A percentile compares a stretch with the other conserved stretches of the same genome.
Evolutionary conservation across 2,888 invertebrate genomes (phyloP).

Genomic region (Drosophila prolongata): DNA sequence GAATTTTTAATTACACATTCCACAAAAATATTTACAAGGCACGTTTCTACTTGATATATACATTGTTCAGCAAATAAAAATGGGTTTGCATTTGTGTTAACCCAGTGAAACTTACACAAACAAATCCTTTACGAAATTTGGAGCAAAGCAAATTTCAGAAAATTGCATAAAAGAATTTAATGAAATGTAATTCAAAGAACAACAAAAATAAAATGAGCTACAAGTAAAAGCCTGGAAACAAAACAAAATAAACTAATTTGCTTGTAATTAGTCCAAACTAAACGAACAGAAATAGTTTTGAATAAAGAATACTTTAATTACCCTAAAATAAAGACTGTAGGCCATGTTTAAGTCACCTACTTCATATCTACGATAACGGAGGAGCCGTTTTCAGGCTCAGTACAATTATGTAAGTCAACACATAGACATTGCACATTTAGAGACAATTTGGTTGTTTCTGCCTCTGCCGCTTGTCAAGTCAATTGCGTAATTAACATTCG

Average conservation of each 20-base stretch:
- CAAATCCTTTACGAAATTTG: conserved; percentile 6
- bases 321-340: conserved; percentile 15
- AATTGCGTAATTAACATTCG: conserved; percentile 75
- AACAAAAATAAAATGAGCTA: conserved; percentile 55
- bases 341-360: background rate
- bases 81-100: background rate
- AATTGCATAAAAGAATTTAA: conserved; percentile 44
- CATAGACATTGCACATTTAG: conserved; percentile 13
- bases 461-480: conserved; percentile 56
- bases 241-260: conserved; percentile 66
- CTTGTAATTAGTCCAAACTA: conserved; percentile 56
- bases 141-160: conserved; percentile 2
- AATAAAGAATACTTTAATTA: conserved; percentile 30
- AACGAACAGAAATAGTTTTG: conserved; percentile 26
- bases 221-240: conserved; percentile 25
- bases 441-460: conserved; percentile 26
- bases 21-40: conserved; percentile 12
- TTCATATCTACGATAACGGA: background rate
- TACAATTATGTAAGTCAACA: conserved; percentile 48
- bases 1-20: conserved; percentile 18
- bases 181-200: conserved; percentile 57
- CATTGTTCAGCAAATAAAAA: conserved; percentile 7
- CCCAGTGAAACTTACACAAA: background rate
- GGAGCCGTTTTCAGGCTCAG: conserved; percentile 14
- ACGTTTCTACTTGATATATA: conserved; percentile 10